Conservation (phyloP, 2,888 invertebrate species). For the Cryptophagus acutangulus region DNA sequence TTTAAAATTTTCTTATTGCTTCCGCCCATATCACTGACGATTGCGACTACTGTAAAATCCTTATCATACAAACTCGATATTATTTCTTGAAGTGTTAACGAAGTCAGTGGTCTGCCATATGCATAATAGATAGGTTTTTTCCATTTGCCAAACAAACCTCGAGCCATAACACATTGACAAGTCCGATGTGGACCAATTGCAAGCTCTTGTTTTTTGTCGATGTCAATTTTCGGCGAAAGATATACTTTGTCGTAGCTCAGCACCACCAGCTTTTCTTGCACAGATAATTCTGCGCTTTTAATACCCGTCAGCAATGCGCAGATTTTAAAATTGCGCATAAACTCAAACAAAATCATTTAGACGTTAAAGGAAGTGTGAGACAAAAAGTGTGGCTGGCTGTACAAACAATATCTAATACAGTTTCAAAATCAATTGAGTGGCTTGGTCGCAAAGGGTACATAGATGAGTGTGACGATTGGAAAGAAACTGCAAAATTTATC, state of each 20-base stretch:
- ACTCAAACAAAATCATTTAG: background rate
- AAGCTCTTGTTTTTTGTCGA: conserved; percentile 25
- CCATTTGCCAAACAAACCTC: conserved; percentile 25
- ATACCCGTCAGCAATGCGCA: conserved; percentile 18
- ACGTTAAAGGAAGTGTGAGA: no score
- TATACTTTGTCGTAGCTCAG: conserved; percentile 30
- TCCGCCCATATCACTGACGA: background rate
- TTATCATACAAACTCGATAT: background rate
- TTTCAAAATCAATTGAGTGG: background rate
- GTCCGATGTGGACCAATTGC: conserved; percentile 27
- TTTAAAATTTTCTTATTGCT: background rate
- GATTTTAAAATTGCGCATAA: background rate
- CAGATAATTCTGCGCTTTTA: conserved; percentile 13
- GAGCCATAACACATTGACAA: conserved; percentile 26
- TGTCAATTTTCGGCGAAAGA: conserved; percentile 24
- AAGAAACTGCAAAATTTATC: background rate
- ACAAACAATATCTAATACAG: background rate
- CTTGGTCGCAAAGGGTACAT: background rate
- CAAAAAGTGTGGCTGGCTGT: no score
- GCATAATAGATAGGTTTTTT: conserved; percentile 18
- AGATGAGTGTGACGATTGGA: background rate
- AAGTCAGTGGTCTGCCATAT: background rate
- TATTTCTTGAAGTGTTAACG: background rate
- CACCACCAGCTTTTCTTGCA: conserved; percentile 18
- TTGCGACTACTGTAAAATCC: background rate